Percentiles rank a stretch among this genome's conserved stretches.
These are phyloP conservation scores for Scleropages formosus DNA, from an alignment of 2,797 vertebrate genomes.

Conservation along the genomic window DNA sequence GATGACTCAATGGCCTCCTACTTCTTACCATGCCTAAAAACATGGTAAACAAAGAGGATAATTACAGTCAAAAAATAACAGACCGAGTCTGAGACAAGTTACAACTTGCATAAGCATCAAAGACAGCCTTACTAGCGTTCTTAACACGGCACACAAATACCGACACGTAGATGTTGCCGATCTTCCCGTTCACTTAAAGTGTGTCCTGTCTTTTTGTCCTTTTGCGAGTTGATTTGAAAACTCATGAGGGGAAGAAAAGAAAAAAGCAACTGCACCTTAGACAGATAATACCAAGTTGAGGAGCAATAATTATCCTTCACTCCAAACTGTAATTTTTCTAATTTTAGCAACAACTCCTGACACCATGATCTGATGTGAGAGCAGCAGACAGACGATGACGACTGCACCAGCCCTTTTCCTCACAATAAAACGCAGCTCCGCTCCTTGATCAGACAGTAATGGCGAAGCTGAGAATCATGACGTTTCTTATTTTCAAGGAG, in stretches of 20 bases:
- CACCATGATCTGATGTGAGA: background rate
- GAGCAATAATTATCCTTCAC: background rate
- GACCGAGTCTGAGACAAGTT: background rate
- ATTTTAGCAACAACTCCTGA: background rate
- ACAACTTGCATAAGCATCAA: background rate
- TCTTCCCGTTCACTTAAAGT: background rate
- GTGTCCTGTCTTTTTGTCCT: background rate
- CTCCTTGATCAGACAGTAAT: conserved; percentile 1
- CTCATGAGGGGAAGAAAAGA: too few relatives aligned
- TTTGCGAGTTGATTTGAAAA: background rate
- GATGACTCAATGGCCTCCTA: background rate
- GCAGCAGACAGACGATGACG: background rate
- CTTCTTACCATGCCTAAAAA: background rate
- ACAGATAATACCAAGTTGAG: background rate
- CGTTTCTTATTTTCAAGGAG: background rate
- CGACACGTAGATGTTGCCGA: too few relatives aligned
- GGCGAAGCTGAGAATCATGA: background rate
- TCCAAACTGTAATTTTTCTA: background rate
- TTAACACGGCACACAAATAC: too few relatives aligned
- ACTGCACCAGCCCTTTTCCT: background rate
- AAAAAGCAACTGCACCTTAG: background rate
- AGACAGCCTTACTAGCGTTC: too few relatives aligned
- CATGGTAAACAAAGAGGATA: background rate
- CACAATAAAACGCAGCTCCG: background rate
- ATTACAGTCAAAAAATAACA: background rate